These are phyloP conservation scores for Belonocnema kinseyi DNA, from an alignment of 1,140 invertebrate genomes.

Conservation along the genomic window DNA sequence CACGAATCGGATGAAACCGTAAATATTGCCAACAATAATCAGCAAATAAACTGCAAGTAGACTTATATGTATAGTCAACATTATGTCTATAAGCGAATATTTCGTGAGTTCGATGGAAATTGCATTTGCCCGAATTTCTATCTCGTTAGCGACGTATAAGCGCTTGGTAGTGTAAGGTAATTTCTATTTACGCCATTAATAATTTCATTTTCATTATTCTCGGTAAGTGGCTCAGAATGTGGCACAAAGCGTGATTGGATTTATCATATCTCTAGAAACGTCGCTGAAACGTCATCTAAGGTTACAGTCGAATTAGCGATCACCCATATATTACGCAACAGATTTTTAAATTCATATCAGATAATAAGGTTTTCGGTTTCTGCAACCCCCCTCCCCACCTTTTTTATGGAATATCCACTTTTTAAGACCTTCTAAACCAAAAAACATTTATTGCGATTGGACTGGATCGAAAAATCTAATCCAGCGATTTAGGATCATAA, in stretches of 20 bases:
- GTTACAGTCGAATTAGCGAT: accelerated
- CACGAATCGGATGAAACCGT: too few species aligned
- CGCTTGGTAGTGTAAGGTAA: background rate
- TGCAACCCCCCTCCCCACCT: too few species aligned
- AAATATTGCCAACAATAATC: background rate
- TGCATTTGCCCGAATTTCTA: background rate
- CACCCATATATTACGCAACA: too few species aligned
- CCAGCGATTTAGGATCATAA: too few species aligned
- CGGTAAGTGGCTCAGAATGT: constrained; percentile 14
- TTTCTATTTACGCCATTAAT: constrained; percentile 36
- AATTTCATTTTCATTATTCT: constrained; percentile 46
- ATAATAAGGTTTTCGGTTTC: too few species aligned
- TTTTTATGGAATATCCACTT: too few species aligned
- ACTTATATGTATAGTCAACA: background rate
- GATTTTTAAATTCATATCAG: too few species aligned
- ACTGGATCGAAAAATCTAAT: too few species aligned
- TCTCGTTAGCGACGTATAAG: background rate
- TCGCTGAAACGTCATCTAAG: constrained; percentile 48
- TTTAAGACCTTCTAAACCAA: too few species aligned
- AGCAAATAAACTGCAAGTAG: background rate
- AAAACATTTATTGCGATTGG: too few species aligned
- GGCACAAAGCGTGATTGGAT: constrained; percentile 41
- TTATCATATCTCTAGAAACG: constrained; percentile 45
- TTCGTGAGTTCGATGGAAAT: too few species aligned
- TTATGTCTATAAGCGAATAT: too few species aligned